Evolutionary conservation across 1,140 invertebrate species (phyloP).

Genomic region (Diorhabda sublineata): DNA sequence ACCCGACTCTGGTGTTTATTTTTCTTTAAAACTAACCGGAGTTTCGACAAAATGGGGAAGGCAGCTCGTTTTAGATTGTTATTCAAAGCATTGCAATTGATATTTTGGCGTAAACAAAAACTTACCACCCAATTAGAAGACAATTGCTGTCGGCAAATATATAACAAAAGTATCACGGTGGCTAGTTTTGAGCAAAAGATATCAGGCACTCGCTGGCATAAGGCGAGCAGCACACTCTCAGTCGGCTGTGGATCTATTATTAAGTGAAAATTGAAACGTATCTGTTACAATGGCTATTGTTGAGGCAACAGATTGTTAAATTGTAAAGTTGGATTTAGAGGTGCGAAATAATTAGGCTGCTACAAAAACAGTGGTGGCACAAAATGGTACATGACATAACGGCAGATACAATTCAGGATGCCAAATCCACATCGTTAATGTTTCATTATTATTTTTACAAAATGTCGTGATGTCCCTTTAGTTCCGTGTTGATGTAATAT

Average conservation of each 20-base stretch:
- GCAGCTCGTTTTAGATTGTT: neutral
- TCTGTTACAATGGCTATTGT: constrained; percentile 20
- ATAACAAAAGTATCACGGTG: constrained; percentile 22
- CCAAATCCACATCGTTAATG: no score
- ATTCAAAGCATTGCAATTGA: constrained; percentile 1
- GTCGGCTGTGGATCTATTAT: constrained; percentile 10
- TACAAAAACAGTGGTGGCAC: neutral
- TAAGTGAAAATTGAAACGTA: constrained; percentile 20
- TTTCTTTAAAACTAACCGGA: no score
- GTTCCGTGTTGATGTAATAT: no score
- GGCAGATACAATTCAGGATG: no score
- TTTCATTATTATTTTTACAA: no score
- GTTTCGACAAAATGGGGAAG: neutral
- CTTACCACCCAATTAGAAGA: constrained; percentile 16
- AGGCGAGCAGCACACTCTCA: neutral
- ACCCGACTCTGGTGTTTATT: no score
- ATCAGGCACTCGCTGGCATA: neutral
- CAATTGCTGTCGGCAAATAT: constrained; percentile 13
- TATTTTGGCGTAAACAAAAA: constrained; percentile 10
- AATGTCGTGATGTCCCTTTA: no score
- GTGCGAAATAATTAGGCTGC: constrained; percentile 41
- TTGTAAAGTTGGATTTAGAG: constrained; percentile 22
- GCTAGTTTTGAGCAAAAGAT: constrained; percentile 19
- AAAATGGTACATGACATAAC: no score
- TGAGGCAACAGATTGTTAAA: constrained; percentile 21